Conservation (phyloP, 2,888 invertebrate genomes). For the Himalopsyche japonica region DNA sequence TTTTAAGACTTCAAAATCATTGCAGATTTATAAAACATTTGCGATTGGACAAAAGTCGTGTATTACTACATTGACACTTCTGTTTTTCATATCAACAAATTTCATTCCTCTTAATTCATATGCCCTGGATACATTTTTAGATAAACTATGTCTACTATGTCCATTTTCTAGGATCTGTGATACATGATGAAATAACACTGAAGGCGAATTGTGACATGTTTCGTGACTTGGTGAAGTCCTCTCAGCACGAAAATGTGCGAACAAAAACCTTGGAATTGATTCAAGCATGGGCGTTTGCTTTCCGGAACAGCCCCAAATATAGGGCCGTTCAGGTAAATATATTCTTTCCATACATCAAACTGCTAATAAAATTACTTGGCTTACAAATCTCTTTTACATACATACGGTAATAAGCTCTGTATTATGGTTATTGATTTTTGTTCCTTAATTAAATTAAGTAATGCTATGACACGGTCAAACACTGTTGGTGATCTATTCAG, state of each 20-base stretch:
- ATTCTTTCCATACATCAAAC: not conserved
- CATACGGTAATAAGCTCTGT: no score
- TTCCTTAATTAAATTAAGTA: slow-evolving; percentile 16
- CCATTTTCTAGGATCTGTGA: slow-evolving; percentile 61
- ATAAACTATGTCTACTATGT: no score
- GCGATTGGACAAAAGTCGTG: no score
- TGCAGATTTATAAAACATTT: no score
- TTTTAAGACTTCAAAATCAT: no score
- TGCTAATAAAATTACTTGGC: not conserved
- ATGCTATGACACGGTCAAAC: not conserved
- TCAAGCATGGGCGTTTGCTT: slow-evolving; percentile 98
- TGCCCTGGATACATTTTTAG: no score
- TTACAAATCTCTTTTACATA: no score
- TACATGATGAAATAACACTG: slow-evolving; percentile 92
- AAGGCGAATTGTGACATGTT: slow-evolving; percentile 94
- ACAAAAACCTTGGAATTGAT: slow-evolving; percentile 90
- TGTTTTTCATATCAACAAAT: no score
- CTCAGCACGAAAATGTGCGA: slow-evolving; percentile 79
- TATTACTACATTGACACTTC: no score
- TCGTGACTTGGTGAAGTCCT: slow-evolving; percentile 82
- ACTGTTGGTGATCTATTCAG: not conserved
- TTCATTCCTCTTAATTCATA: no score
- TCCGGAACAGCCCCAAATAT: slow-evolving; percentile 87
- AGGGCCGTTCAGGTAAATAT: slow-evolving; percentile 77
- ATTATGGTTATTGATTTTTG: slow-evolving; percentile 8